Percentiles rank a stretch among this genome's conserved stretches.
phyloP scores from a whole-genome alignment of 2,113 vertebrate genomes.

The Sylvietta virens region DNA sequence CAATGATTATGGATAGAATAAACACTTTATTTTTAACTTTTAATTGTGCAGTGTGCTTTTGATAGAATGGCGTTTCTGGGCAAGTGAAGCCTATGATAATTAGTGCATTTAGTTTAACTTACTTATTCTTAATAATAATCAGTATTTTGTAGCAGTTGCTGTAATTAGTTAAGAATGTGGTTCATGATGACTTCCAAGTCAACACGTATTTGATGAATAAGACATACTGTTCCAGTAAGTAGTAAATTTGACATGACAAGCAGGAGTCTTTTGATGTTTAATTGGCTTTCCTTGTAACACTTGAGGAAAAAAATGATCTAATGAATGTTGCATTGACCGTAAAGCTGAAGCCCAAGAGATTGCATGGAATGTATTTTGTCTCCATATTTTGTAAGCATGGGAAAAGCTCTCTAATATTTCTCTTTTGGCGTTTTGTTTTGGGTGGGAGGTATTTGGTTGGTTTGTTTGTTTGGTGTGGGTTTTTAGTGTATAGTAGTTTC shows the following conservation, averaged over 20 bases:
- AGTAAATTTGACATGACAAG: constrained; percentile 13
- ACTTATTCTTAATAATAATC: background rate
- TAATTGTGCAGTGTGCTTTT: background rate
- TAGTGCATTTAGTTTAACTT: background rate
- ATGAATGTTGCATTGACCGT: background rate
- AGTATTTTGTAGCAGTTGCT: background rate
- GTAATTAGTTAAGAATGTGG: constrained; percentile 30
- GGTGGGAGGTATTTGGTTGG: background rate
- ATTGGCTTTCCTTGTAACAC: constrained; percentile 8
- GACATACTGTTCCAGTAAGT: background rate
- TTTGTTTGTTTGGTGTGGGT: background rate
- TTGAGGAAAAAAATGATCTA: background rate
- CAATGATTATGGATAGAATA: background rate
- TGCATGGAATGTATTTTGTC: background rate
- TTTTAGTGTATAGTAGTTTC: background rate
- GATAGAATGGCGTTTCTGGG: background rate
- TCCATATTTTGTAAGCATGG: background rate
- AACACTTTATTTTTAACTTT: background rate
- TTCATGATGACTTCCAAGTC: constrained; percentile 2
- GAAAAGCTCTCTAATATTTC: background rate
- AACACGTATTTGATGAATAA: background rate
- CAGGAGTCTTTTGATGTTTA: constrained; percentile 28
- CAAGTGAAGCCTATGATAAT: background rate
- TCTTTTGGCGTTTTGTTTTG: background rate
- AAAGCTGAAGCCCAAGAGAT: background rate